These are phyloP conservation scores for Poeciliopsis infans DNA, from an alignment of 2,797 vertebrate species.

Conservation along the genomic window DNA sequence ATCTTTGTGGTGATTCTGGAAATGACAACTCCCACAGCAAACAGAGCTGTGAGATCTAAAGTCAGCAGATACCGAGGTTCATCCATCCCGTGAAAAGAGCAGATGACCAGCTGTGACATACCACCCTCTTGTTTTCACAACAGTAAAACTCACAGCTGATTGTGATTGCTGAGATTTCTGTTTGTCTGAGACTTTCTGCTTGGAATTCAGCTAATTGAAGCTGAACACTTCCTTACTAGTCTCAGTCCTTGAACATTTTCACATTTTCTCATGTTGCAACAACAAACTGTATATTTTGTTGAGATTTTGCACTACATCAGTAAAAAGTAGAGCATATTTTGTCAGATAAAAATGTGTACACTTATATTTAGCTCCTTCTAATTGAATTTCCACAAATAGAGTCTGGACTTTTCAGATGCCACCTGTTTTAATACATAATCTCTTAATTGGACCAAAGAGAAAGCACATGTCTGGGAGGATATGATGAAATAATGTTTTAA, in stretches of 20 bases:
- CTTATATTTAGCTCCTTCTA: background rate
- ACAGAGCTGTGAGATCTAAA: background rate
- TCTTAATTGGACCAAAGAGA: too few relatives aligned
- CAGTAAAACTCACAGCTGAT: slow-evolving; percentile 12
- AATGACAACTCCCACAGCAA: background rate
- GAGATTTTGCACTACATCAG: background rate
- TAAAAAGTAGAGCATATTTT: background rate
- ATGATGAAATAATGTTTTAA: too few relatives aligned
- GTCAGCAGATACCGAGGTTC: background rate
- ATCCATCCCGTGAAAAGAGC: background rate
- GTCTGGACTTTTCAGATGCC: background rate
- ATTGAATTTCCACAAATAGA: background rate
- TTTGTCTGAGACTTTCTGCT: slow-evolving; percentile 11
- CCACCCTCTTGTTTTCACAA: background rate
- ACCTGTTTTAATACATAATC: background rate
- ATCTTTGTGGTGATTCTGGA: background rate
- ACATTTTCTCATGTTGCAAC: background rate
- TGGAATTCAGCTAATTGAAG: background rate
- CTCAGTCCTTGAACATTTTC: background rate
- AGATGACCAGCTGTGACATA: background rate
- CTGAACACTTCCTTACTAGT: too few relatives aligned
- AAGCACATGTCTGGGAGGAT: too few relatives aligned
- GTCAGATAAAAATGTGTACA: background rate
- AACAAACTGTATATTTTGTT: background rate
- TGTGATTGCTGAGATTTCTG: slow-evolving; percentile 19